phyloP scores from a whole-genome alignment of 1,140 invertebrate genomes.

The Macrobrachium nipponense region DNA sequence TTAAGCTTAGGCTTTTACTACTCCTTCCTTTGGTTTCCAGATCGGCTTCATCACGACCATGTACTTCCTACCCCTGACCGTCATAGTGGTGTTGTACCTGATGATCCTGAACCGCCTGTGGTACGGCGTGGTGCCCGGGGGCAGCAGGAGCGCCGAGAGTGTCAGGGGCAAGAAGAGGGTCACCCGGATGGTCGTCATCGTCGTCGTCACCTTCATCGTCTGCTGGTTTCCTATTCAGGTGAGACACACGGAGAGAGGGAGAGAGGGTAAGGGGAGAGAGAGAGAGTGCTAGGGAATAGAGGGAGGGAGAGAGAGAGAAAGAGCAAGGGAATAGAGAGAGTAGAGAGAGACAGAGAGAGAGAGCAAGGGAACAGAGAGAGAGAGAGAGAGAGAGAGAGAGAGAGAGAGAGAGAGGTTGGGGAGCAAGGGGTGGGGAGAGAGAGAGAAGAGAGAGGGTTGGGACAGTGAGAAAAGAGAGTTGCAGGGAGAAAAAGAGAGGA shows the following conservation, averaged over 20 bases:
- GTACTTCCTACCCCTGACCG: slow-evolving; percentile 84
- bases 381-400: background rate
- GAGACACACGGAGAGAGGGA: slow-evolving; percentile 66
- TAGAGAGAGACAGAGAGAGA: background rate
- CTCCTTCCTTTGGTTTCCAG: slow-evolving; percentile 70
- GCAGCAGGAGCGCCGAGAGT: slow-evolving; percentile 77
- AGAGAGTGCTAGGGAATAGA: no score
- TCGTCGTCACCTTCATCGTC: slow-evolving; percentile 93
- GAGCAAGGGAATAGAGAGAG: background rate
- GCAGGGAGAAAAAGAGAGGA: no score
- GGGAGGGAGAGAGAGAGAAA: background rate
- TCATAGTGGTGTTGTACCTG: slow-evolving; percentile 91
- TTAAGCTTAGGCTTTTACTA: no score
- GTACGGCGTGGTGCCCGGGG: slow-evolving; percentile 78
- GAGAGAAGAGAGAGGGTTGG: background rate
- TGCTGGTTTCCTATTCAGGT: slow-evolving; percentile 96
- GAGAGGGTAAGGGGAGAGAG: background rate
- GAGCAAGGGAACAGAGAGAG: background rate
- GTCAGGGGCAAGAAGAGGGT: slow-evolving; percentile 89
- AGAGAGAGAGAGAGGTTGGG: background rate
- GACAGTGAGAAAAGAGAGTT: background rate
- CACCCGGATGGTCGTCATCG: slow-evolving; percentile 92
- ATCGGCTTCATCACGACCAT: slow-evolving; percentile 87
- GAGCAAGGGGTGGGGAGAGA: background rate
- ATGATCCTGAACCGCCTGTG: slow-evolving; percentile 90